phyloP scores from a whole-genome alignment of 2,888 invertebrate genomes.

The Caenorhabditis sp. region DNA sequence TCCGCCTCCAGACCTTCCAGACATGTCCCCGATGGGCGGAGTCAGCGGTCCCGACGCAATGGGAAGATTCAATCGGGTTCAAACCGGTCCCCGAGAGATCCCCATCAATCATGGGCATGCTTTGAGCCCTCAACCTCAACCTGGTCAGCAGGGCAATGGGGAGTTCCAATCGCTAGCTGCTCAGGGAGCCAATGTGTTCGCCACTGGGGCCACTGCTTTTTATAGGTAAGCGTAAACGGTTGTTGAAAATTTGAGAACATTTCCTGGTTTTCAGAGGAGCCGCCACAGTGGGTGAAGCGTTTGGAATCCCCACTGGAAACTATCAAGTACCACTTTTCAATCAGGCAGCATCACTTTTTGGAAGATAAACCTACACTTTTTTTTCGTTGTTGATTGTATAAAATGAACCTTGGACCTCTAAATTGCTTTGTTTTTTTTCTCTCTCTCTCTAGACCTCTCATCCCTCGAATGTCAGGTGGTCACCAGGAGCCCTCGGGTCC shows the following conservation, averaged over 20 bases:
- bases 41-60: conserved; percentile 10
- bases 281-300: conserved; percentile 70
- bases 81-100: conserved; percentile 53
- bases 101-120: conserved; percentile 64
- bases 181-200: conserved; percentile 71
- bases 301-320: conserved; percentile 65
- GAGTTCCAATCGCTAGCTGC: conserved; percentile 64
- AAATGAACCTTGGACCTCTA: conserved; percentile 12
- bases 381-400: conserved; percentile 39
- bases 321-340: conserved; percentile 70
- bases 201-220: conserved; percentile 70
- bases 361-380: conserved; percentile 18
- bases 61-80: conserved; percentile 42
- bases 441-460: background rate
- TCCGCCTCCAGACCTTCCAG: conserved; percentile 34
- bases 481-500: background rate
- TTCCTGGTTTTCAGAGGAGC: conserved; percentile 66
- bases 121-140: conserved; percentile 30
- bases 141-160: conserved; percentile 22
- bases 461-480: background rate
- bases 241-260: too few species aligned
- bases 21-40: conserved; percentile 27
- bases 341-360: conserved; percentile 68
- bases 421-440: background rate
- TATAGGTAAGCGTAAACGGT: conserved; percentile 54